Base-by-base conservation (phyloP, 2,113 vertebrate genomes). In the Mungos mungo region DNA sequence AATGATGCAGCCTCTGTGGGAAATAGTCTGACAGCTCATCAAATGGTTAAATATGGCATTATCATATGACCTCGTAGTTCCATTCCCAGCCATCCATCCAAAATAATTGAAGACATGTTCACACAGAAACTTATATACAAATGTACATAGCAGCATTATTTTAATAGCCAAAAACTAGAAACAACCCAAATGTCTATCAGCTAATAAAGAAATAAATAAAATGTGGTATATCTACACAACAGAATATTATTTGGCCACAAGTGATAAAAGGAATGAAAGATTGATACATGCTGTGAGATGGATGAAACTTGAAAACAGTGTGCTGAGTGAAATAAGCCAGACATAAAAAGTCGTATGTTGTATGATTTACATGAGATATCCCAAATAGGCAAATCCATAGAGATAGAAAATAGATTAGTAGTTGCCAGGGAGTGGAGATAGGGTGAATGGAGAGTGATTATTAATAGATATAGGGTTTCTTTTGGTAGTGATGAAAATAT, bases 171-270 rank as follows among this genome's bases (percentile, higher is more conserved):
- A 54, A 76, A 82, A 83, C 31, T 95, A 57, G 23, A 80, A 85
- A 87, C 31, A 79, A 77, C 35, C n/a, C 8, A 54, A 68, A 79
- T 83, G 29, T 80, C 18, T 19, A n/a, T 96, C 12, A 93, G 16
- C 33, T 92, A 18, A 69, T 77, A n/a, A 92, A 85, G 63, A 35
- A 94, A 41, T 88, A 83, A 77, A 84, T 92, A 86, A 90, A 86
- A 90, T 50, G 21, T 83, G 63, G 12, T 82, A 65, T 45, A 35
- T 38, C 50, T 9, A 33, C 86, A 68, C 4, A 69, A 10, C 54
- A 50, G 29, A 45, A 31, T 93, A 27, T 86, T 82, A 60, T 45
- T 87, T 90, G 76, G 25, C 90, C 5, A 1, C 63, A 15, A 76
- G 60, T 90, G 69, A 52, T 88, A 83, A 68, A 88, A 81, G 29